Evolutionary conservation across 2,113 vertebrate genomes (phyloP), one percentile per base, ranked within the genome.

Genomic region (Amphiprion percula): DNA sequence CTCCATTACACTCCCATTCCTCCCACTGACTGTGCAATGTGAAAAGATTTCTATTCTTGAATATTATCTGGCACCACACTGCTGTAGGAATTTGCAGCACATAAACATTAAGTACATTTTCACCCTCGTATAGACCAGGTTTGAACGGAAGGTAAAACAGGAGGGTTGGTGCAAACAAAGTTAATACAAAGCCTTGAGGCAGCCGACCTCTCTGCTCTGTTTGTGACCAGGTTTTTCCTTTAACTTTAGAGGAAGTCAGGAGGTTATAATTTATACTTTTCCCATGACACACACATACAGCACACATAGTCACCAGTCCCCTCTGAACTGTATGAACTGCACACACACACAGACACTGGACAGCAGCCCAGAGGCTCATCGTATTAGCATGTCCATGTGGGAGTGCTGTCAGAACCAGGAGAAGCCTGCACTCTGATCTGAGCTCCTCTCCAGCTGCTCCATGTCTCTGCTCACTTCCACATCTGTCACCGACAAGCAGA

Each of bases 401-500:
- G 80, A 80, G 56, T 17, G n/a, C 37, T 79, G 62, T 79, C 68
- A 67, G 49, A 56, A 68, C 52, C 68, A 82, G 49, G 63, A 54
- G 54, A 41, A 33, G 46, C 53, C 72, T 26, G 15, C 5, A 10
- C 41, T 55, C 77, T 44, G 77, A 85, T 75, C 68, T 60, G 37
- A 73, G 68, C 52, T 19, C 50, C 52, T 21, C 49, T 73, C 33
- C 83, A 79, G 76, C 75, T 86, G 85, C 80, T 70, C n/a, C 17
- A 17, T 50, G 21, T 70, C 49, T 74, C 58, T n/a, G 24, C 63
- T 65, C 33, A 41, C 56, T 71, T 75, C 19, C 30, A 46, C 69
- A 46, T 16, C 26, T 41, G 39, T 11, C 1, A n/a, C 64, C 46
- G 59, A 9, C 19, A 14, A 39, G 24, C 28, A 7, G 28, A 71